Base-by-base conservation (phyloP, 1,140 invertebrate species). In the Drosophila hydei region DNA sequence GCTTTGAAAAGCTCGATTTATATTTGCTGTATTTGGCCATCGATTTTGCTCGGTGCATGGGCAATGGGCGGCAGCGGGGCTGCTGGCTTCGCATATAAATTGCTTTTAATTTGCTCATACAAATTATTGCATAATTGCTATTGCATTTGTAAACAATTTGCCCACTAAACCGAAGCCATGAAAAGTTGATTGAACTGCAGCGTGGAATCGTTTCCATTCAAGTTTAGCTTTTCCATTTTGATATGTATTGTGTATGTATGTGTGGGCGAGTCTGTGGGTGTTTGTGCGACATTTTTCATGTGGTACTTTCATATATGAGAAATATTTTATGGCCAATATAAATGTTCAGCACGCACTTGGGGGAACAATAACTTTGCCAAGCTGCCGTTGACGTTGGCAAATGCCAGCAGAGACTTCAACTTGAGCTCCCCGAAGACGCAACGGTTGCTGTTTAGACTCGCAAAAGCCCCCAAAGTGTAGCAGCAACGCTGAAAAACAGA, bases 281-380 rank as follows among this genome's bases (percentile, higher is more conserved):
- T 25, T 27, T 16, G 33, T 25, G 47, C 64, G 43, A 75, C 59
- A 85, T 77, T 80, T 87, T 70, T 75, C 76, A 81, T 77, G 51
- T 77, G 45, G 36, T 60, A 51, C 65, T 52, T 50, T 55, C 25
- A 43, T 50, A 58, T 38, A 62, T 69, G 58, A 25, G 63, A 80
- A 84, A 77, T 81, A 87, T 87, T 87, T 87, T 87, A 87, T 87
- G 83, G 77, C 77, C 81, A 87, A 87, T 81, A 87, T 75, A 87
- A 87, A 88, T 61, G 69, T 75, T 43, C 74, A 67, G 83, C 83
- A 88, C 71, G 81, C 81, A 87, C 83, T 87, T 75, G 64, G 52
- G 54, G 54, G 70, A 67, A 58, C 59, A 68, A 69, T 63, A 76
- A 75, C 70, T 78, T 77, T 64, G 48, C 62, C 71, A 61, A 61